These are phyloP conservation scores for Hoplias malabaricus DNA, from an alignment of 2,113 vertebrate species.

Conservation along the genomic window DNA sequence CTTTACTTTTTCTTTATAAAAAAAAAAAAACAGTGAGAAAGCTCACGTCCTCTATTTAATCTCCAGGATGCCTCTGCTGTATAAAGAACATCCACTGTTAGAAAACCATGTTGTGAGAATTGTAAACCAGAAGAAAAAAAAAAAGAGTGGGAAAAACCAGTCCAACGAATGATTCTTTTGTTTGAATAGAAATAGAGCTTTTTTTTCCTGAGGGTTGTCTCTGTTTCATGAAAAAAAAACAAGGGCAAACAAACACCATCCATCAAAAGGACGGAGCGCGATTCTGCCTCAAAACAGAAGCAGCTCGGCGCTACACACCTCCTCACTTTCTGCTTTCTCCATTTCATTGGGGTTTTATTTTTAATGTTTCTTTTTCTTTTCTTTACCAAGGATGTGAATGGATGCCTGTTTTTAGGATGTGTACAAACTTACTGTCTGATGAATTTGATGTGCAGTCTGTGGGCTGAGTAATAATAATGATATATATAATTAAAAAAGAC, in stretches of 20 bases:
- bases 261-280: constrained; percentile 13
- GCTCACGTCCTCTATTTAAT: constrained; percentile 56
- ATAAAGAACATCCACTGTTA: constrained; percentile 63
- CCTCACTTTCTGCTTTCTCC: constrained; percentile 43
- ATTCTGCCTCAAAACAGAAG: constrained; percentile 7
- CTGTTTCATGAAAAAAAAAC: constrained; percentile 37
- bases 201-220: constrained; percentile 12
- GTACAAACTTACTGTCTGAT: constrained; percentile 51
- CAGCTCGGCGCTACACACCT: constrained; percentile 28
- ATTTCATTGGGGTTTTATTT: constrained; percentile 25
- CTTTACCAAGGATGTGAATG: constrained; percentile 55
- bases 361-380: constrained; percentile 40
- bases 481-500: constrained; percentile 44
- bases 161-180: constrained; percentile 57
- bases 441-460: constrained; percentile 62
- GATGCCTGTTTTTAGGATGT: constrained; percentile 55
- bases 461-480: constrained; percentile 52
- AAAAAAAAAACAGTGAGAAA: constrained; percentile 61
- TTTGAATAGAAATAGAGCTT: constrained; percentile 59
- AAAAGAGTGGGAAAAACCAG: not conserved
- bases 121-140: constrained; percentile 37
- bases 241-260: constrained; percentile 20
- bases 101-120: constrained; percentile 61
- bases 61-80: constrained; percentile 65
- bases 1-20: constrained; percentile 46